Percentiles rank a stretch among this genome's conserved stretches.
Evolutionary conservation across 2,888 invertebrate species (phyloP).

Genomic region (Tinea pellionella): DNA sequence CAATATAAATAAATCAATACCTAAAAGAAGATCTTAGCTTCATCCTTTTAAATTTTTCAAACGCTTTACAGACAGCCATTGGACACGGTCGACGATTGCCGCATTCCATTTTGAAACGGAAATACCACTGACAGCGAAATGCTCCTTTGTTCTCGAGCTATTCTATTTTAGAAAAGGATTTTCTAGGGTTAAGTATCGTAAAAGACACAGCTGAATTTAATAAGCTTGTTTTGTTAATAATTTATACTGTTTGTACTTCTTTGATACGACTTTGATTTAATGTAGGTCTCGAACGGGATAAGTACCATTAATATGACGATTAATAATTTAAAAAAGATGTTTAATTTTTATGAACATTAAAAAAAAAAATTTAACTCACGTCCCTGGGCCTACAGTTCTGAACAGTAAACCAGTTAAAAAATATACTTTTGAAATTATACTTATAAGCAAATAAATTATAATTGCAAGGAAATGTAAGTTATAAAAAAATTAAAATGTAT

Average conservation of each 20-base stretch:
- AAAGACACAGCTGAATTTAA: conserved; percentile 5
- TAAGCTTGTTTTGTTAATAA: conserved; percentile 9
- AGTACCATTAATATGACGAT: no score
- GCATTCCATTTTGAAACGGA: conserved; percentile 54
- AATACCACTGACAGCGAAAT: conserved; percentile 53
- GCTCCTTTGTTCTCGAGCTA: conserved; percentile 47
- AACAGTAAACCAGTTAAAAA: no score
- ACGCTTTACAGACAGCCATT: conserved; percentile 27
- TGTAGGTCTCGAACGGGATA: no score
- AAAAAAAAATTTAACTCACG: no score
- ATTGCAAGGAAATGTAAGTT: no score
- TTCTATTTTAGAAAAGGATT: conserved; percentile 40
- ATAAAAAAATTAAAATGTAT: no score
- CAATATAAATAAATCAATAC: background rate
- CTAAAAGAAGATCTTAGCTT: background rate
- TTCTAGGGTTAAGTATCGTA: conserved; percentile 13
- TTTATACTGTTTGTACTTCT: background rate
- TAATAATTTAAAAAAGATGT: no score
- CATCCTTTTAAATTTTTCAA: conserved; percentile 23
- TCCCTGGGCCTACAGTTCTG: no score
- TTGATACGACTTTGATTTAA: background rate
- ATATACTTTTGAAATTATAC: no score
- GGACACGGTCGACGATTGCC: conserved; percentile 31
- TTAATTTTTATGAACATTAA: no score
- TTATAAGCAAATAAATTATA: no score